phyloP scores from a whole-genome alignment of 2,113 vertebrate species.

The Mormyrus iriodes region DNA sequence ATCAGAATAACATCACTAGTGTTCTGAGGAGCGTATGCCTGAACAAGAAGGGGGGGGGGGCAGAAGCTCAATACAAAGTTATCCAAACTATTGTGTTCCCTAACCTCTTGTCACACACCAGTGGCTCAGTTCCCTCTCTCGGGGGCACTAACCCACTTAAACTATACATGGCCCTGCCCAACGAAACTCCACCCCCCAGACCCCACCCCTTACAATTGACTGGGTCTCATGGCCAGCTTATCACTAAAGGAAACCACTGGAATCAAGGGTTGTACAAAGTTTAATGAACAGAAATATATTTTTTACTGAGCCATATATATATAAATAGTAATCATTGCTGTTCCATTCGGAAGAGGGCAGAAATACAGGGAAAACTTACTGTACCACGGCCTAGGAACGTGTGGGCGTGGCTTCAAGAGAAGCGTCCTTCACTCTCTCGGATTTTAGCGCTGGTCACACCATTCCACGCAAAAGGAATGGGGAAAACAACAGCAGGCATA shows the following conservation, averaged over 20 bases:
- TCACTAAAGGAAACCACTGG: neutral
- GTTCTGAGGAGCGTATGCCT: neutral
- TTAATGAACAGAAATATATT: constrained; percentile 59
- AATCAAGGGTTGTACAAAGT: constrained; percentile 33
- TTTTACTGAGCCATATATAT: constrained; percentile 68
- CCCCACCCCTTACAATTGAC: neutral
- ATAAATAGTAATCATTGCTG: constrained; percentile 62
- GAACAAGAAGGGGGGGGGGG: neutral
- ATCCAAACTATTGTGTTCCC: neutral
- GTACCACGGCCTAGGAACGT: neutral
- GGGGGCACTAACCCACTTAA: neutral
- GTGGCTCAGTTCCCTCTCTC: neutral
- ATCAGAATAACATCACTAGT: neutral
- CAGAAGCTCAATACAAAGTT: neutral
- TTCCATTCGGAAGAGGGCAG: constrained; percentile 43
- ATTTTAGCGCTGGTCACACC: constrained; percentile 42
- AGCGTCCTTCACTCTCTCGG: constrained; percentile 22
- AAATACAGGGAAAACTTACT: too few species aligned
- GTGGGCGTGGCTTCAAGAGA: constrained; percentile 31
- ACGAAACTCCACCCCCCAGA: too few species aligned
- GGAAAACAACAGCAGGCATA: constrained; percentile 19
- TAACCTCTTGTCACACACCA: neutral
- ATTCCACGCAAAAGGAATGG: neutral
- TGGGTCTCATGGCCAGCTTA: neutral
- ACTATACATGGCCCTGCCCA: neutral